These are phyloP conservation scores for Rosalia funebris DNA, from an alignment of 2,888 invertebrate genomes.

Conservation along the genomic window DNA sequence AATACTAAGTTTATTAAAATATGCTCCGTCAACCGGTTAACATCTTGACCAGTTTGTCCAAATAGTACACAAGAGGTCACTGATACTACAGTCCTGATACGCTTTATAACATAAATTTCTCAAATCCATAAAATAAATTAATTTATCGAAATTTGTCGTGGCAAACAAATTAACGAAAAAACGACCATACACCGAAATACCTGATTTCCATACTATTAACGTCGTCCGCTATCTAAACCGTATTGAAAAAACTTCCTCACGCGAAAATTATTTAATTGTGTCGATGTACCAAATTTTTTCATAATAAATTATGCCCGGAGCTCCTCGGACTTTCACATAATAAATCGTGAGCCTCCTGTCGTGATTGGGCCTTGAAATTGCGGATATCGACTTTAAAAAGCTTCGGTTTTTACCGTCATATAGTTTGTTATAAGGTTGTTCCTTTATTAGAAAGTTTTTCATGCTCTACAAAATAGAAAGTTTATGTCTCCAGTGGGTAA, in stretches of 20 bases:
- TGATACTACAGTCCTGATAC: neutral
- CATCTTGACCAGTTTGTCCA: neutral
- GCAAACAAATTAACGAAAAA: neutral
- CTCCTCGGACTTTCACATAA: conserved; percentile 6
- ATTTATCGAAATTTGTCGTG: neutral
- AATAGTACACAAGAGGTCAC: neutral
- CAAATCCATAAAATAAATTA: neutral
- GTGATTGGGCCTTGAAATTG: neutral
- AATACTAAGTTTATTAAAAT: neutral
- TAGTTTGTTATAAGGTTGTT: too few species aligned
- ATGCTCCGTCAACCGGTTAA: neutral
- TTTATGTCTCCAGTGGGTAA: too few species aligned
- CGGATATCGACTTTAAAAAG: conserved; percentile 13
- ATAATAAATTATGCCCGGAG: conserved; percentile 8
- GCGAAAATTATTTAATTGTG: neutral
- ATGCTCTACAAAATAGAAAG: too few species aligned
- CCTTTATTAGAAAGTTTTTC: too few species aligned
- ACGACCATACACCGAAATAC: neutral
- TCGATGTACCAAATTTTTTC: conserved; percentile 1
- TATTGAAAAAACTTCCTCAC: neutral
- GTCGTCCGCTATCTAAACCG: neutral
- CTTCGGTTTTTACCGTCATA: too few species aligned
- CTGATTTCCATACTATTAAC: neutral
- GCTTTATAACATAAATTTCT: neutral
- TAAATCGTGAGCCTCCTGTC: conserved; percentile 5